phyloP scores from a whole-genome alignment of 2,113 vertebrate genomes.

The Himantopus leucocephalus region DNA sequence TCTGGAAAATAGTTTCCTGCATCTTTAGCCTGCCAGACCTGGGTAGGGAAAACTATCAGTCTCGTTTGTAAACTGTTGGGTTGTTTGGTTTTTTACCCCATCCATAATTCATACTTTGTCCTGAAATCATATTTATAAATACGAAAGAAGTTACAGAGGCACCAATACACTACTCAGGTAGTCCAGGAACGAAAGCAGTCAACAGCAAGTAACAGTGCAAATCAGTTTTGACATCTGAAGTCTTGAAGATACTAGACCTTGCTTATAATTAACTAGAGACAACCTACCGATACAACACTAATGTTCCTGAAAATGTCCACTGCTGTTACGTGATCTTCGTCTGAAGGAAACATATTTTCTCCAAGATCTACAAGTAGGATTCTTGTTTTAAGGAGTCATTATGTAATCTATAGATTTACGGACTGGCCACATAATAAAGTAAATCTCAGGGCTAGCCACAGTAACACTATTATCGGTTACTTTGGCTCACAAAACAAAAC shows the following conservation, averaged over 20 bases:
- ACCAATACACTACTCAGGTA: neutral
- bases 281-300: neutral
- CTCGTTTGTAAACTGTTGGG: neutral
- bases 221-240: neutral
- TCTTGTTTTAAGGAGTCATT: neutral
- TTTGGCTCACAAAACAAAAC: neutral
- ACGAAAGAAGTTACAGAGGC: neutral
- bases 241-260: neutral
- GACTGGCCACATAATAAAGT: neutral
- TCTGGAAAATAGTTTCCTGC: neutral
- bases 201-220: neutral
- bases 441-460: neutral
- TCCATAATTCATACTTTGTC: neutral
- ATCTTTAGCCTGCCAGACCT: neutral
- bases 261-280: neutral
- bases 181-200: neutral
- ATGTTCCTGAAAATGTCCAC: neutral
- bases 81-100: neutral
- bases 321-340: accelerated
- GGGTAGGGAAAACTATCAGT: neutral
- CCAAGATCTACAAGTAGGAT: neutral
- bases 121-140: neutral
- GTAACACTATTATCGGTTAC: neutral
- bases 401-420: neutral
- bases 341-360: neutral